A percentile compares a stretch with the other conserved stretches of the same genome.
phyloP scores from a whole-genome alignment of 2,797 vertebrate species.

The Cuniculus paca region DNA sequence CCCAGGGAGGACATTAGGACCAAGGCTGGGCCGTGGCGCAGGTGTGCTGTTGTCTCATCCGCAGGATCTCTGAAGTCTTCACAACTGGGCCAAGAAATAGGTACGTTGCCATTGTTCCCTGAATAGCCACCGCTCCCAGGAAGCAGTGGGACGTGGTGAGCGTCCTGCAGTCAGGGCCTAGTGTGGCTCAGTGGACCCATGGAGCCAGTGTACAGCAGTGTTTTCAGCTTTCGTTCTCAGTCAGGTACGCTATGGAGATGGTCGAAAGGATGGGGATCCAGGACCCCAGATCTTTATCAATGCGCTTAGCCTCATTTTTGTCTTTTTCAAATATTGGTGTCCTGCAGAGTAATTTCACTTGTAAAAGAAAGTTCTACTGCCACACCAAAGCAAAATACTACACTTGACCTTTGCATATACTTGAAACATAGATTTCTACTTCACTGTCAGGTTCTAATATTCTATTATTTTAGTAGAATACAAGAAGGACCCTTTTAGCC shows the following conservation, averaged over 20 bases:
- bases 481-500: background rate
- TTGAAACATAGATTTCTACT: background rate
- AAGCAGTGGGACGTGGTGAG: background rate
- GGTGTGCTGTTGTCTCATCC: constrained; percentile 90
- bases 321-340: background rate
- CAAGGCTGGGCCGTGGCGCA: constrained; percentile 85
- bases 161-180: background rate
- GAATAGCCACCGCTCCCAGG: background rate
- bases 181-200: background rate
- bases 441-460: constrained; percentile 3
- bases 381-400: background rate
- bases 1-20: constrained; percentile 86
- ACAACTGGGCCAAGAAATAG: constrained; percentile 89
- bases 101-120: constrained; percentile 78
- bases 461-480: background rate
- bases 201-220: background rate
- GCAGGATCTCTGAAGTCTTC: constrained; percentile 90
- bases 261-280: background rate
- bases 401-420: constrained; percentile 1
- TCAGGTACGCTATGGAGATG: background rate
- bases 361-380: background rate
- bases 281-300: background rate
- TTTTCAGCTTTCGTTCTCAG: background rate
- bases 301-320: constrained; percentile 4
- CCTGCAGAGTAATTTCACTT: background rate